Conservation (phyloP, 2,888 invertebrate species). For the Ommatoiulus sabulosus region DNA sequence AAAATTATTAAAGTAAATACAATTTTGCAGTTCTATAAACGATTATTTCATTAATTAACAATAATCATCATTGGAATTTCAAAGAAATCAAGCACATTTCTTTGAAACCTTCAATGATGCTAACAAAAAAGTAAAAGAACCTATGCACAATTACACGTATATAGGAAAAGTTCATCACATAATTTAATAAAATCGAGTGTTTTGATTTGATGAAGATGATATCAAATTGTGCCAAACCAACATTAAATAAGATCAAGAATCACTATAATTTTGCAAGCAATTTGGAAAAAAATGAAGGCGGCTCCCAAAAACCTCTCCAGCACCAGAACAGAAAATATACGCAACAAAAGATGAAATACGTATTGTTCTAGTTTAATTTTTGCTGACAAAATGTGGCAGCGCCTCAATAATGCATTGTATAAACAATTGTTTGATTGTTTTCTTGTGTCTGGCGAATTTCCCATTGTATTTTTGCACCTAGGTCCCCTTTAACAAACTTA, state of each 20-base stretch:
- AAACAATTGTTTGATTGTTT: not conserved
- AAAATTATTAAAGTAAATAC: conserved; percentile 32
- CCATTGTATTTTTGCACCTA: not conserved
- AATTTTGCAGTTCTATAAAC: not conserved
- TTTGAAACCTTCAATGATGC: not conserved
- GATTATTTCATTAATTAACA: not conserved
- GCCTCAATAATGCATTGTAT: not conserved
- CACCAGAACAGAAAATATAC: not conserved
- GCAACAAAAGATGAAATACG: no score
- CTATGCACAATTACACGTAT: not conserved
- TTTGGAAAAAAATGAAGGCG: not conserved
- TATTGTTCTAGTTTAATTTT: not conserved
- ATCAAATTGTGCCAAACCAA: not conserved
- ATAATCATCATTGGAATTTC: not conserved
- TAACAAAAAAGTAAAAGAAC: not conserved
- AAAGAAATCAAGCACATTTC: not conserved
- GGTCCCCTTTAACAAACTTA: not conserved
- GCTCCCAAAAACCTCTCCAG: not conserved
- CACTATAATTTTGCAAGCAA: no score
- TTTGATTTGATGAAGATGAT: not conserved
- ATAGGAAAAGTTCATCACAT: not conserved
- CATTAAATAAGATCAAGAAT: not conserved
- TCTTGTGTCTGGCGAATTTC: not conserved
- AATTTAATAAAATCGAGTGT: not conserved
- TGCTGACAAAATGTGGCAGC: not conserved